Base-by-base conservation (phyloP, 2,888 invertebrate genomes). In the Coremacera marginata region DNA sequence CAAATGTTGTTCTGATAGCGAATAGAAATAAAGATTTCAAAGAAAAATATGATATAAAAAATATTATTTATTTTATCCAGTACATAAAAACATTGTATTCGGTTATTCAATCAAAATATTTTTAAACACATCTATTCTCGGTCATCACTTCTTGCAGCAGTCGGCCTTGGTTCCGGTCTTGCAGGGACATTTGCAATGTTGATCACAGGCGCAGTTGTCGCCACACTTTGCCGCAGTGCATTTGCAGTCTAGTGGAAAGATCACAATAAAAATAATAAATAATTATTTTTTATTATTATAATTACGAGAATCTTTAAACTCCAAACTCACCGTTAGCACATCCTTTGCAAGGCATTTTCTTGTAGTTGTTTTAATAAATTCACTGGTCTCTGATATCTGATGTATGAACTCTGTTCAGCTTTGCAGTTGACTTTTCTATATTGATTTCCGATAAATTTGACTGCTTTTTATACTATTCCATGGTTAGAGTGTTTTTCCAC, bases 181-280 rank as follows among this genome's bases (percentile, higher is more conserved):
- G 63, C 84, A 82, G 67, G 80, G 79, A 67, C 86, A 86, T 67
- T 85, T 84, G 71, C 86, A 86, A 57, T 86, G 81, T 72, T 84
- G 82, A 73, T 84, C 84, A 78, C 85, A 86, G 78, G 80, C 75
- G 73, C 86, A 86, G 75, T 80, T 84, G 51, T 83, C 82, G 16
- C 86, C 85, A 75, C 86, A 86, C 80, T 86, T 84, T 70, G 82
- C 83, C 68, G 84, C 72, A 44, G 82, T 81, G 80, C 86, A 86
- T 81, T 86, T 86, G 80, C 86, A 86, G 82, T 83, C 86, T 86
- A 52, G 7, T 27, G 63, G 63, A n/a, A 63, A 44, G 55, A 11
- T 16, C 7, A n/a, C 25, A 3, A n/a, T 5, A 63, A 14, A 31
- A 31, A 11, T 16, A 34, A 34, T 8, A 16, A 8, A 27, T 63